Evolutionary conservation across 2,888 invertebrate genomes (phyloP).

Genomic region (Autographa pulchrina): DNA sequence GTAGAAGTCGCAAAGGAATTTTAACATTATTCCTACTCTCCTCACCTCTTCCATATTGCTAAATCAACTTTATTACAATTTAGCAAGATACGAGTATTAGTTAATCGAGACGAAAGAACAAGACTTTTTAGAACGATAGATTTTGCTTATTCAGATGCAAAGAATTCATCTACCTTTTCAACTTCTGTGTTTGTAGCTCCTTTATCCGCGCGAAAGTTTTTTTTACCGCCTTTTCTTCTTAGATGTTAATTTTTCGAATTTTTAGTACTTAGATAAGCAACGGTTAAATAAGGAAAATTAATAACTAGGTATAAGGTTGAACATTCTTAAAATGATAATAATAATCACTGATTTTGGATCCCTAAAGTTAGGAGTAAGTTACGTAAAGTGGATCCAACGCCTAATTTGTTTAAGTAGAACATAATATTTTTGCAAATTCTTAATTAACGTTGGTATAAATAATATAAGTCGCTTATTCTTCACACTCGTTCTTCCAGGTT

Average conservation of each 20-base stretch:
- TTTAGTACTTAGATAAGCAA: conserved; percentile 25
- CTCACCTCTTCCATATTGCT: conserved; percentile 62
- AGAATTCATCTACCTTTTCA: conserved; percentile 28
- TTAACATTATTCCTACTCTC: conserved; percentile 59
- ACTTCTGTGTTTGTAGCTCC: conserved; percentile 28
- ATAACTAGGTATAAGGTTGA: conserved; percentile 17
- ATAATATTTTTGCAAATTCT: conserved; percentile 26
- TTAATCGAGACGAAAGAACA: conserved; percentile 53
- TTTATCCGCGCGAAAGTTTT: conserved; percentile 34
- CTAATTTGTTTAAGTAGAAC: conserved; percentile 29
- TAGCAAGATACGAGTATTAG: conserved; percentile 68
- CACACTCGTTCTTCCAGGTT: conserved; percentile 60
- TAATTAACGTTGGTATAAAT: conserved; percentile 42
- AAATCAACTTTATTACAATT: conserved; percentile 60
- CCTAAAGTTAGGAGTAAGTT: conserved; percentile 23
- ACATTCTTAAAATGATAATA: conserved; percentile 35
- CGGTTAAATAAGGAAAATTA: conserved; percentile 12
- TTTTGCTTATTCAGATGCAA: conserved; percentile 42
- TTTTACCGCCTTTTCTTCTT: conserved; percentile 31
- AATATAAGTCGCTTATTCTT: conserved; percentile 57
- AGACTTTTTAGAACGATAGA: conserved; percentile 35
- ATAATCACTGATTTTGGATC: conserved; percentile 39
- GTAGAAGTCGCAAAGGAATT: conserved; percentile 65
- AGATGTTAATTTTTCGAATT: conserved; percentile 36
- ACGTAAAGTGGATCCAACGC: conserved; percentile 23